These are phyloP conservation scores for Apotomis capreana DNA, from an alignment of 2,888 invertebrate genomes.

Conservation along the genomic window DNA sequence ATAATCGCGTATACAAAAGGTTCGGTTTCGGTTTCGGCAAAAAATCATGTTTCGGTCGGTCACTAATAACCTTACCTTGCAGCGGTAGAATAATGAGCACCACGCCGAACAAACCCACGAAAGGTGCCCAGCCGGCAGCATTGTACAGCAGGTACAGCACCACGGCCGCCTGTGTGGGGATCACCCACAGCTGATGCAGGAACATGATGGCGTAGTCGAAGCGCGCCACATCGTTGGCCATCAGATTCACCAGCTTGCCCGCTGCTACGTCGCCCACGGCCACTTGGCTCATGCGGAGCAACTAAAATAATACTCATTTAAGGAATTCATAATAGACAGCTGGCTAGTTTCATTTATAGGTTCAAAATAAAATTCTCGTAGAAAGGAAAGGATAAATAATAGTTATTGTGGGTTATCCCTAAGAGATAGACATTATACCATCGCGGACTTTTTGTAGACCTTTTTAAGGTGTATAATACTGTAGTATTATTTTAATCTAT, in stretches of 20 bases:
- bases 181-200: slow-evolving; percentile 91
- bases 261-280: slow-evolving; percentile 86
- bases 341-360: slow-evolving; percentile 22
- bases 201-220: slow-evolving; percentile 89
- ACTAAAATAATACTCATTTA: slow-evolving; percentile 68
- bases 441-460: no score
- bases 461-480: no score
- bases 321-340: no score
- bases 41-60: no score
- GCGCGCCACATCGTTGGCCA: slow-evolving; percentile 92
- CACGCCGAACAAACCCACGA: slow-evolving; percentile 73
- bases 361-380: no score
- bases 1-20: no score
- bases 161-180: slow-evolving; percentile 87
- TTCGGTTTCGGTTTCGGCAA: no score
- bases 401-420: no score
- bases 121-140: slow-evolving; percentile 69
- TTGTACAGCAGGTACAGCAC: slow-evolving; percentile 69
- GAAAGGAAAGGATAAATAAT: no score
- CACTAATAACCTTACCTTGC: slow-evolving; percentile 69
- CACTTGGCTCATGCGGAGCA: slow-evolving; percentile 88
- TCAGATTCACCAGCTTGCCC: slow-evolving; percentile 91
- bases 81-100: slow-evolving; percentile 83
- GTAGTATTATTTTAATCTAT: no score
- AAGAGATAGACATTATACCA: no score